Evolutionary conservation across 2,797 vertebrate species (phyloP), one percentile per base, ranked within the genome.

Genomic region (Iguana delicatissima): DNA sequence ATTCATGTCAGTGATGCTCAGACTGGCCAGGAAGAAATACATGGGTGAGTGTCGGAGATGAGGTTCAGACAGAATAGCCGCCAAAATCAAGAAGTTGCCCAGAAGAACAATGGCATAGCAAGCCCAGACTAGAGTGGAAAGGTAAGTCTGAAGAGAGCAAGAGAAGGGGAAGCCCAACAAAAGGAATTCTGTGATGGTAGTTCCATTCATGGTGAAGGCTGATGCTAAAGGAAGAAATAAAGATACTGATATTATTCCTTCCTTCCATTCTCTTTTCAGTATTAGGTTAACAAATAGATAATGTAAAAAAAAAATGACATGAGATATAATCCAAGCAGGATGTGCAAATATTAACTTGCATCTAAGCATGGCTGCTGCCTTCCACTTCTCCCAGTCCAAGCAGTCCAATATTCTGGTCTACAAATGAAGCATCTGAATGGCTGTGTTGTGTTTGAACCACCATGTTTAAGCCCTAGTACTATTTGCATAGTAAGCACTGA

Each of bases 1-100:
- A 4, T 93, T 90, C 29, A 90, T 92, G 3, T 96, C 95, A 69
- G 93, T 81, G 50, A 94, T 90, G 6, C 93, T 92, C 18, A 96
- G 84, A 93, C 94, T 46, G 42, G 42, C 42, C 42, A 46, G 42
- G 42, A 46, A 46, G 42, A 46, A 46, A 46, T 46, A 46, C 42
- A 46, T 46, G 42, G 42, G 42, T 3, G 42, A 46, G 42, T 46
- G 2, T 3, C 42, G 42, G 4, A 46, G 42, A 46, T 4, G 4
- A 46, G 42, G 42, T 46, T 46, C 42, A 46, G 42, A 46, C 42
- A 46, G 42, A 46, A 46, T 46, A 46, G 42, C 4, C 4, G 42
- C 42, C 42, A 46, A 46, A 46, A 46, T 46, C 55, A 95, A 79
- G 16, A 79, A 62, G 57, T 87, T 87, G 26, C 74, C 86, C 57